Evolutionary conservation across 2,113 vertebrate genomes (phyloP).

Genomic region (Anolis carolinensis): DNA sequence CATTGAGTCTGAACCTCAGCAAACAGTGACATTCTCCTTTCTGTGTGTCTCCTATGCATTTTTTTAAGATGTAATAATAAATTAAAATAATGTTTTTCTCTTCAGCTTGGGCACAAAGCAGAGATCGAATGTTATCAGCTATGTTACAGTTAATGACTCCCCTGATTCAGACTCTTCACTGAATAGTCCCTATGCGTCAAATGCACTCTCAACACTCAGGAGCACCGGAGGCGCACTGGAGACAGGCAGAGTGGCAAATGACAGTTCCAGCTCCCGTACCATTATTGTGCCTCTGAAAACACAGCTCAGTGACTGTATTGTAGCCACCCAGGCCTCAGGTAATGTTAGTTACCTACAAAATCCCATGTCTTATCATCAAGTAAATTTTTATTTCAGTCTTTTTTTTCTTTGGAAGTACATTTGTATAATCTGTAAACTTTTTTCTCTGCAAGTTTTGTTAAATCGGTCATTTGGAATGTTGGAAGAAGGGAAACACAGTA

Average conservation of each 20-base stretch:
- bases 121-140: slow-evolving; percentile 96
- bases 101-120: slow-evolving; percentile 85
- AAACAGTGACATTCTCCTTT: neutral
- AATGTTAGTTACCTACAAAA: neutral
- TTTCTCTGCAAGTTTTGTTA: neutral
- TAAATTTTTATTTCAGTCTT: neutral
- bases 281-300: slow-evolving; percentile 89
- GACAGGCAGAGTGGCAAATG: slow-evolving; percentile 71
- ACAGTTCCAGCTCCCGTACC: slow-evolving; percentile 83
- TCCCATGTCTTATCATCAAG: neutral
- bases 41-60: neutral
- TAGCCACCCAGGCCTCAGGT: slow-evolving; percentile 81
- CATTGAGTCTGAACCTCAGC: neutral
- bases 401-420: neutral
- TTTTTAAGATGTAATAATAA: neutral
- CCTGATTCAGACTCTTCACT: slow-evolving; percentile 95
- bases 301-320: slow-evolving; percentile 83
- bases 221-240: slow-evolving; percentile 68
- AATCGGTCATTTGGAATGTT: neutral
- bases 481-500: too few species aligned
- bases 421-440: neutral
- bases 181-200: slow-evolving; percentile 88
- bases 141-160: slow-evolving; percentile 96
- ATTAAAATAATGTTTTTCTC: neutral
- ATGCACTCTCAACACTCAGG: slow-evolving; percentile 75